Base-by-base conservation (phyloP, 1,140 invertebrate genomes). In the Diprion similis region DNA sequence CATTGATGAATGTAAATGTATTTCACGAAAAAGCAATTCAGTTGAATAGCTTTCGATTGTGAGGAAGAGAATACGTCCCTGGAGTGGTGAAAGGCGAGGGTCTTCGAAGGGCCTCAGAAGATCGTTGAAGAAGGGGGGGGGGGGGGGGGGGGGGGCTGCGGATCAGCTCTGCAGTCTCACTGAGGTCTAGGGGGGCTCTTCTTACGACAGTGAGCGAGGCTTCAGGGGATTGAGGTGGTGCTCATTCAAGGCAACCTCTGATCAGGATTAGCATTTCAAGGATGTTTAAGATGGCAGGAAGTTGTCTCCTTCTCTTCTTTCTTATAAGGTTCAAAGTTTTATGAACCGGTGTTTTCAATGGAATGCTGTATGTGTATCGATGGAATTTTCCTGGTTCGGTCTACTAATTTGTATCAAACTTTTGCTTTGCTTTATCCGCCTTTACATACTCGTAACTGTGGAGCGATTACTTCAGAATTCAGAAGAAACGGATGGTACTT, bases 1-100 rank as follows among this genome's bases (percentile, higher is more conserved):
- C 51, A 59, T 59, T 59, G 51, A 59, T 59, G 51, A 59, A 59
- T 59, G 51, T 59, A 15, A 59, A 59, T 59, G 51, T 59, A 59
- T 59, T 59, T 59, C 8, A 9, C 51, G 51, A 9, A 17, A 59
- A 59, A 59, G 51, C 51, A 59, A 59, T 59, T 59, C 51, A 59
- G 51, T 59, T 17, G 51, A 59, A 59, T 59, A 59, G 51, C 51
- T 59, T 59, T 59, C 51, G 51, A 59, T 59, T 59, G 51, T 13
- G 9, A 59, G 51, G 51, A 59, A 59, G 24, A 37, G 51, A 59
- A 59, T 59, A 59, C 51, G 51, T 59, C 51, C 51, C 11, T 17
- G n/a, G 51, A 59, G 51, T 59, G 51, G 51, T 17, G 51, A 15
- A 17, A 59, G 51, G 51, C 51, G n/a, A 59, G 51, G 51, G 51